Evolutionary conservation across 2,113 vertebrate genomes (phyloP).

Genomic region (Pleuronectes platessa): DNA sequence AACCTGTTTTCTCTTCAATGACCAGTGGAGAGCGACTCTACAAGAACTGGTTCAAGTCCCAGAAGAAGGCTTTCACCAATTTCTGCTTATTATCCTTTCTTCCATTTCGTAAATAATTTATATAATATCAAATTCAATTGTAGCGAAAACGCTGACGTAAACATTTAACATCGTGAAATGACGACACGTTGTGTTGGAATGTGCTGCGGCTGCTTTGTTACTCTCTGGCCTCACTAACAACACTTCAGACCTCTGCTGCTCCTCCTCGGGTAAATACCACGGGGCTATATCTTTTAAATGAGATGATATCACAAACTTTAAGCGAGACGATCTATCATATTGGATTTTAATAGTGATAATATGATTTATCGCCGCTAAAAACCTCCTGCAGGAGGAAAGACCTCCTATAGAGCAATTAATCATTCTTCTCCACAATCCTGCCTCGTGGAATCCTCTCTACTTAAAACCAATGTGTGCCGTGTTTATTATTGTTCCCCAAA

Average conservation of each 20-base stretch:
- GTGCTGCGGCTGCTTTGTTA: conserved; percentile 11
- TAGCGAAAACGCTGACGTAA: no score
- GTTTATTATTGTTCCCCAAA: conserved; percentile 75
- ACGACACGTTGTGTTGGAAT: conserved; percentile 10
- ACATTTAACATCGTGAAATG: conserved; percentile 7
- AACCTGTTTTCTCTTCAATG: no score
- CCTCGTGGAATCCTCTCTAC: conserved; percentile 67
- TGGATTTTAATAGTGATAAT: conserved; percentile 82
- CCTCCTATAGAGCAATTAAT: conserved; percentile 80
- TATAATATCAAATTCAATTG: no score
- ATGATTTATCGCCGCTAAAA: conserved; percentile 80
- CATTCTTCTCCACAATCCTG: conserved; percentile 74
- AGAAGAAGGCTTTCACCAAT: no score
- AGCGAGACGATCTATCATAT: conserved; percentile 78
- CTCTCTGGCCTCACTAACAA: conserved; percentile 31
- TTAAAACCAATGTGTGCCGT: conserved; percentile 60
- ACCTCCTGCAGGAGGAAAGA: conserved; percentile 71
- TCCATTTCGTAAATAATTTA: no score
- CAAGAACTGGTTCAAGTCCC: no score
- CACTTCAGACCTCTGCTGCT: conserved; percentile 43
- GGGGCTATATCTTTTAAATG: conserved; percentile 67
- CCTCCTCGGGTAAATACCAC: conserved; percentile 59
- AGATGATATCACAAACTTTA: conserved; percentile 75
- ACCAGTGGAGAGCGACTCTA: no score
- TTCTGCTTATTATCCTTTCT: no score